These are phyloP conservation scores for Malthinus seriepunctatus DNA, from an alignment of 2,888 invertebrate genomes.

Conservation along the genomic window DNA sequence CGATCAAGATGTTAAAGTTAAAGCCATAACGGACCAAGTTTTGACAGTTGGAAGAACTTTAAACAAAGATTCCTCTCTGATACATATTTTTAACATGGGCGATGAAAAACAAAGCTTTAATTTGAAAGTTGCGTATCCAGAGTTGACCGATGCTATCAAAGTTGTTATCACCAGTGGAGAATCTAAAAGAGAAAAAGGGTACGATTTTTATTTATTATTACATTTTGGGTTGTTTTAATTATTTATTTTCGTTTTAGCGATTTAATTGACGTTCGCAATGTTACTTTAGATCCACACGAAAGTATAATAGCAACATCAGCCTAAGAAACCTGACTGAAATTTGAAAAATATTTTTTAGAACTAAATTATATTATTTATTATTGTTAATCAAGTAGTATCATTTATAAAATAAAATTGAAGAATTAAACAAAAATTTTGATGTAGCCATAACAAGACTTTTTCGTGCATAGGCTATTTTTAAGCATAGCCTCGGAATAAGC, in stretches of 20 bases:
- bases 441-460: too few species aligned
- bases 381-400: too few species aligned
- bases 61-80: conserved; percentile 20
- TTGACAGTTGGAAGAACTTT: conserved; percentile 35
- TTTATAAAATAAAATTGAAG: too few species aligned
- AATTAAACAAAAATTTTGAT: too few species aligned
- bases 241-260: conserved; percentile 50
- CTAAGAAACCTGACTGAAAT: too few species aligned
- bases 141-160: neutral
- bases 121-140: conserved; percentile 50
- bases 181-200: conserved; percentile 25
- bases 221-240: too few species aligned
- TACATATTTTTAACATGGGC: conserved; percentile 53
- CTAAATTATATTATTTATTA: too few species aligned
- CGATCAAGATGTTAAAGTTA: neutral
- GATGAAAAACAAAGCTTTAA: conserved; percentile 58
- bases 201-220: conserved; percentile 7
- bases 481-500: too few species aligned
- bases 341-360: too few species aligned
- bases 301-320: conserved; percentile 22
- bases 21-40: conserved; percentile 17
- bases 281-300: conserved; percentile 53
- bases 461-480: too few species aligned
- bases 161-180: conserved; percentile 21
- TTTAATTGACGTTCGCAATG: conserved; percentile 44